A percentile compares a stretch with the other conserved stretches of the same genome.
Conservation (phyloP, 2,113 vertebrate genomes). For the Sterrhoptilus dennistouni region DNA sequence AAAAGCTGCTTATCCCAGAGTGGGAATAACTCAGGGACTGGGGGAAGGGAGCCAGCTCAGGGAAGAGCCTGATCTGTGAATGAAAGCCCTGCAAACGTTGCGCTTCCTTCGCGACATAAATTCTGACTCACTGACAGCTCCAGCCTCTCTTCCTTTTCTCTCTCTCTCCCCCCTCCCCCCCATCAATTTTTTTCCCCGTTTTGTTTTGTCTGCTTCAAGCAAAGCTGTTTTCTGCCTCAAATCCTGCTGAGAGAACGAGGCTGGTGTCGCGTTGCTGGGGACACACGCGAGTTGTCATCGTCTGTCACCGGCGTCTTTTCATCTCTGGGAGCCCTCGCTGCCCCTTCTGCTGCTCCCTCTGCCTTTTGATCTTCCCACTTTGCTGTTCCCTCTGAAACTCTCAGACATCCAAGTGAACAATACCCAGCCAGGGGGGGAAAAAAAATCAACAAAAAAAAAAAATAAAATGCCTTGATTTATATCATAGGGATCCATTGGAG, state of each 20-base stretch:
- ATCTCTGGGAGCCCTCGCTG: neutral
- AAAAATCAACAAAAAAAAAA: neutral
- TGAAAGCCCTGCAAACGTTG: neutral
- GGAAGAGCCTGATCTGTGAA: neutral
- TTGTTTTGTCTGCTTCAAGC: neutral
- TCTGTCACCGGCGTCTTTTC: neutral
- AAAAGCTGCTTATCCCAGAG: neutral
- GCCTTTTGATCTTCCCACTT: neutral
- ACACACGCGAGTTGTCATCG: neutral
- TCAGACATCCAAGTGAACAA: neutral
- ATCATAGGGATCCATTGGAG: rapidly evolving
- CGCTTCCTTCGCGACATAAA: neutral
- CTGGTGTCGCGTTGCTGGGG: neutral
- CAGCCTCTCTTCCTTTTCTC: neutral
- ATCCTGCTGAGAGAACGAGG: neutral
- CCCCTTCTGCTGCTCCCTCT: neutral
- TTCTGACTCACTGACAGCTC: neutral
- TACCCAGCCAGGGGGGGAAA: neutral
- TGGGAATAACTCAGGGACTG: neutral
- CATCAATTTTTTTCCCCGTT: neutral
- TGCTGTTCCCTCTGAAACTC: neutral
- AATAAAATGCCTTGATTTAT: rapidly evolving
- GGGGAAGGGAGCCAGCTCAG: neutral
- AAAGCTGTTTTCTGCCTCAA: neutral
- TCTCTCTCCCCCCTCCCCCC: neutral